phyloP scores from a whole-genome alignment of 2,797 vertebrate species.

The Lerista edwardsae region DNA sequence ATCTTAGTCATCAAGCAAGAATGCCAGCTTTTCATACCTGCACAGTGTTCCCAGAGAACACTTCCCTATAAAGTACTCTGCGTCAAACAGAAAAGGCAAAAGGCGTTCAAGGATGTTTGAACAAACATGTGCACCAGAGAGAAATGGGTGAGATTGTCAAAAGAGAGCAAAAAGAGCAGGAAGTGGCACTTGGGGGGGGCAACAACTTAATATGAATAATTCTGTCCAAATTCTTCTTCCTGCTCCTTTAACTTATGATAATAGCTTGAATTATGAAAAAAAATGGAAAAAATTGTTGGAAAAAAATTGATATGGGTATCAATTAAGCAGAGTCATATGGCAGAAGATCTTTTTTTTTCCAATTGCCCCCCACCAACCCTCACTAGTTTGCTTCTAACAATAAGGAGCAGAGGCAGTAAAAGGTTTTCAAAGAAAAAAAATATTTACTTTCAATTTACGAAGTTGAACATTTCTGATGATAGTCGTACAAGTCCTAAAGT shows the following conservation, averaged over 20 bases:
- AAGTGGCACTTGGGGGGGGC: no score
- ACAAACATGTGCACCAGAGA: not conserved
- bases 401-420: no score
- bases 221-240: not conserved
- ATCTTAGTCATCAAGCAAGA: not conserved
- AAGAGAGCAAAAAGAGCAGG: not conserved
- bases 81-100: not conserved
- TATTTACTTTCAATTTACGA: no score
- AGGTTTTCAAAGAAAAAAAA: no score
- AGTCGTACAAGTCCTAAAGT: no score
- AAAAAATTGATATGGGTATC: no score
- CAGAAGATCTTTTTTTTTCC: no score
- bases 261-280: not conserved
- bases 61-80: not conserved
- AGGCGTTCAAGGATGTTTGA: not conserved
- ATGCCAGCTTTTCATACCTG: not conserved
- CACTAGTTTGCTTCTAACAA: no score
- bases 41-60: not conserved
- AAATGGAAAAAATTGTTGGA: not conserved
- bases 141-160: not conserved
- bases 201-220: not conserved
- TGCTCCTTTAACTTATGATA: not conserved
- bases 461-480: no score
- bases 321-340: no score
- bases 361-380: no score